phyloP scores from a whole-genome alignment of 2,888 invertebrate species.

The Choristoneura rosaceana region DNA sequence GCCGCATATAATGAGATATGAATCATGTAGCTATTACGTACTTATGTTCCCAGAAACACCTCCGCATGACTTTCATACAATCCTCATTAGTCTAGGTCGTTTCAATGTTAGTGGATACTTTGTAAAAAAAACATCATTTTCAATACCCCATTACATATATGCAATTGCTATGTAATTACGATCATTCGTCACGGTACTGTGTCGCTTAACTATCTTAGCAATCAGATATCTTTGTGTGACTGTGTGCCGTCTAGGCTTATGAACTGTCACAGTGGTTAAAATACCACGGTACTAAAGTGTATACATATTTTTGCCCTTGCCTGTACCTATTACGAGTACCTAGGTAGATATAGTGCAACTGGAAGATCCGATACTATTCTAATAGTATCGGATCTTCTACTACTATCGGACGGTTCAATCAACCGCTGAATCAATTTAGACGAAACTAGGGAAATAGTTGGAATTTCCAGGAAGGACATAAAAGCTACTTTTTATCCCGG shows the following conservation, averaged over 20 bases:
- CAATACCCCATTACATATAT: slow-evolving; percentile 38
- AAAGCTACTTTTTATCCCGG: no score
- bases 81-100: slow-evolving; percentile 37
- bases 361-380: no score
- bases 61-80: slow-evolving; percentile 33
- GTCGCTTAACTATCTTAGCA: slow-evolving; percentile 55
- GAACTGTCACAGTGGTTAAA: no score
- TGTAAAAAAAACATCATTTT: slow-evolving; percentile 32
- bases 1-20: slow-evolving; percentile 5
- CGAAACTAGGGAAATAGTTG: no score
- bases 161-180: slow-evolving; percentile 47
- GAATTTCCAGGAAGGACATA: no score
- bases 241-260: slow-evolving; percentile 55
- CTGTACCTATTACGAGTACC: no score
- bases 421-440: no score
- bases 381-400: no score
- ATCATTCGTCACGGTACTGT: slow-evolving; percentile 61
- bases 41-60: slow-evolving; percentile 25
- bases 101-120: slow-evolving; percentile 30
- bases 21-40: slow-evolving; percentile 14
- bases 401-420: no score
- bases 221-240: slow-evolving; percentile 56
- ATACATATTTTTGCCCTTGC: no score
- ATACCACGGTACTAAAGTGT: no score
- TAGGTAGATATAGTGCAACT: slow-evolving; percentile 40